A percentile compares a stretch with the other conserved stretches of the same genome.
phyloP scores from a whole-genome alignment of 2,113 vertebrate genomes.

The Melanerpes aurifrons region DNA sequence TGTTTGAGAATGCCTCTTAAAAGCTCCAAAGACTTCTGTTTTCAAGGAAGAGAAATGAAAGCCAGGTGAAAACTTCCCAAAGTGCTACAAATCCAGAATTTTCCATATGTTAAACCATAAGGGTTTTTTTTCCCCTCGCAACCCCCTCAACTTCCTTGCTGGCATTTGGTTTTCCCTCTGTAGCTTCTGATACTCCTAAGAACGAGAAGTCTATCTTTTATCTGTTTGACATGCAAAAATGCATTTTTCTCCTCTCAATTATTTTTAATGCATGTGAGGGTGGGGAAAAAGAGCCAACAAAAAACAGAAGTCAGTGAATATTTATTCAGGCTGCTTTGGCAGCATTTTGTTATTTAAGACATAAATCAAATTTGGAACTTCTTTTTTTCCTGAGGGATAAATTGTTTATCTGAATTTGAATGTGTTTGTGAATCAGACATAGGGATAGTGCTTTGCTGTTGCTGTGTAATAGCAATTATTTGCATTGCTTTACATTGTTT shows the following conservation, averaged over 20 bases:
- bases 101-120: not conserved
- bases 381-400: not conserved
- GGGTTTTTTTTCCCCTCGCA: not conserved
- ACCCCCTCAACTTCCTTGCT: not conserved
- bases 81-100: not conserved
- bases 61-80: not conserved
- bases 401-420: conserved; percentile 32
- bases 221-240: not conserved
- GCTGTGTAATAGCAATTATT: conserved; percentile 20
- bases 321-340: conserved; percentile 27
- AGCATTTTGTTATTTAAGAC: conserved; percentile 35
- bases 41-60: conserved; percentile 3
- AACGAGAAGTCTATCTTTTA: not conserved
- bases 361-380: conserved; percentile 33
- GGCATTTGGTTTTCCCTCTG: not conserved
- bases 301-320: not conserved
- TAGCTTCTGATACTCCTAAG: not conserved
- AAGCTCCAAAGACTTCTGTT: not conserved
- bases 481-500: not conserved
- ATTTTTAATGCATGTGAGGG: not conserved
- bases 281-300: not conserved
- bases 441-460: not conserved
- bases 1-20: not conserved
- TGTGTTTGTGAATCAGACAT: not conserved
- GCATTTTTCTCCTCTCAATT: conserved; percentile 11